These are phyloP conservation scores for Ophioderma brevispina DNA, from an alignment of 35 echinoderm and acorn worm genomes.

Conservation along the genomic window DNA sequence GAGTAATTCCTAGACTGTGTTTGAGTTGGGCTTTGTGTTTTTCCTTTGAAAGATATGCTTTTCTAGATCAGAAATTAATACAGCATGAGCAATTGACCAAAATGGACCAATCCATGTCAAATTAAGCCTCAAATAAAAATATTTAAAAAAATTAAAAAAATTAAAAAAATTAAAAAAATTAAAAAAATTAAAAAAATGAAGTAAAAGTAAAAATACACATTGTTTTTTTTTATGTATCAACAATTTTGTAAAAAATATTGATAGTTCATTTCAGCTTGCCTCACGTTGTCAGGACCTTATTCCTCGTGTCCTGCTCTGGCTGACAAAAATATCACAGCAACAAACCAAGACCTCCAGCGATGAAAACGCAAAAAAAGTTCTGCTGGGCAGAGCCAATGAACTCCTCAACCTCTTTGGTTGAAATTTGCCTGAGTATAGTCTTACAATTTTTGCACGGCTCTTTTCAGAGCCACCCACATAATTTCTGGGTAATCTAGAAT, in stretches of 20 bases:
- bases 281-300: conserved; percentile 89
- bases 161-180: too few species aligned
- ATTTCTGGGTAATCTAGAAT: too few species aligned
- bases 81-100: background rate
- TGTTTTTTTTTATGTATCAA: too few species aligned
- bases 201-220: too few species aligned
- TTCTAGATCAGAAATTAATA: background rate
- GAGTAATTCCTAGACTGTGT: background rate
- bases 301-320: conserved; percentile 85
- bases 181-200: too few species aligned
- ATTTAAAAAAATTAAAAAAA: too few species aligned
- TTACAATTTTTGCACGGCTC: too few species aligned
- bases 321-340: conserved; percentile 96
- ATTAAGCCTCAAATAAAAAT: too few species aligned
- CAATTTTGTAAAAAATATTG: too few species aligned
- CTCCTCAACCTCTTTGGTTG: conserved; percentile 87
- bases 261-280: conserved; percentile 66
- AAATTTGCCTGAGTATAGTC: conserved; percentile 98
- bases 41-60: too few species aligned
- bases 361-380: conserved; percentile 60
- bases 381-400: conserved; percentile 74
- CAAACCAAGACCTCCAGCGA: conserved; percentile 60
- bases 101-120: background rate
- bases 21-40: background rate
- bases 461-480: too few species aligned